phyloP scores from a whole-genome alignment of 2,797 vertebrate species.

The Hephaestus fuliginosus region DNA sequence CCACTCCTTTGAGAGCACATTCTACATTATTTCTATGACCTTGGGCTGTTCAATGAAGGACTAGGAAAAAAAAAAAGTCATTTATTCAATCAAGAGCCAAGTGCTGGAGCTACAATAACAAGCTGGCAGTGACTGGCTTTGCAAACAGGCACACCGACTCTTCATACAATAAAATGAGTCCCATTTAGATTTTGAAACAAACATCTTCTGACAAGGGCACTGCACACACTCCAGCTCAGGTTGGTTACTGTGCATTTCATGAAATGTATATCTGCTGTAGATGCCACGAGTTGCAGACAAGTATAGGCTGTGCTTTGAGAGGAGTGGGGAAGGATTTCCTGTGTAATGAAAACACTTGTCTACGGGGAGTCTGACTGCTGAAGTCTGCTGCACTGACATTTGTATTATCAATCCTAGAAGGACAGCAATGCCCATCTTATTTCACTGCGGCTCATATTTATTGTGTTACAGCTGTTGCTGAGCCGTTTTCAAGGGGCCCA shows the following conservation, averaged over 20 bases:
- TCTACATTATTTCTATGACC: constrained; percentile 26
- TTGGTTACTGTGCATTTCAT: constrained; percentile 5
- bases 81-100: constrained; percentile 27
- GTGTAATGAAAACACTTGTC: constrained; percentile 15
- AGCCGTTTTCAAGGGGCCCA: constrained; percentile 9
- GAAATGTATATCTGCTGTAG: constrained; percentile 11
- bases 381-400: constrained; percentile 42
- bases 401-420: constrained; percentile 37
- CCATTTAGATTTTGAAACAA: constrained; percentile 19
- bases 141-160: constrained; percentile 13
- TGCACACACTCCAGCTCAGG: constrained; percentile 22
- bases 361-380: constrained; percentile 9
- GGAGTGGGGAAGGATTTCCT: constrained; percentile 20
- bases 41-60: constrained; percentile 21
- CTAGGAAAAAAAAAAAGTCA: neutral
- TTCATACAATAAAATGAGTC: constrained; percentile 12
- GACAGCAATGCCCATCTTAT: constrained; percentile 22
- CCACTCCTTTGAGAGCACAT: constrained; percentile 9
- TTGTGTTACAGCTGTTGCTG: constrained; percentile 7
- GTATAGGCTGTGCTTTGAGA: constrained; percentile 6
- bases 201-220: constrained; percentile 25
- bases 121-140: constrained; percentile 6
- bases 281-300: constrained; percentile 11
- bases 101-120: neutral
- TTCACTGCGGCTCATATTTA: constrained; percentile 25